Conservation (phyloP, 2,888 invertebrate species). For the Belgica antarctica region DNA sequence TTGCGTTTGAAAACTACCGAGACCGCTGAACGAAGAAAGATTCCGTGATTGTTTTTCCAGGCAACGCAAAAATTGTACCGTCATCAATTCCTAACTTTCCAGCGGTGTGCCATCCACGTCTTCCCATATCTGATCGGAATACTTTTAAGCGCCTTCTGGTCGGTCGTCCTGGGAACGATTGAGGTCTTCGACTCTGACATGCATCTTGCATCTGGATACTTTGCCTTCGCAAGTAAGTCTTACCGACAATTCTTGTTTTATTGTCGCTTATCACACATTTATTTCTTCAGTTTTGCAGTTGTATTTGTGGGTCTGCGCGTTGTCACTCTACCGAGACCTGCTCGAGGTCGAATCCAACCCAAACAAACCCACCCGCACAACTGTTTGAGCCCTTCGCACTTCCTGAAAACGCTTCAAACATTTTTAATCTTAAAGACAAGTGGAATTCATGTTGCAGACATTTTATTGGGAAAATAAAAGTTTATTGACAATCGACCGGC, state of each 20-base stretch:
- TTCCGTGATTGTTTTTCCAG: conserved; percentile 29
- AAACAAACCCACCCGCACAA: conserved; percentile 31
- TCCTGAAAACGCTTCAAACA: too few species aligned
- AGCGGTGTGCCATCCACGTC: conserved; percentile 21
- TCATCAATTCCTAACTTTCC: conserved; percentile 23
- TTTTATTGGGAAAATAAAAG: background rate
- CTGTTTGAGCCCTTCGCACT: too few species aligned
- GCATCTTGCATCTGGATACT: conserved; percentile 25
- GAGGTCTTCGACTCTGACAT: conserved; percentile 41
- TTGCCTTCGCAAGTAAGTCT: conserved; percentile 34
- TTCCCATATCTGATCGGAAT: conserved; percentile 37
- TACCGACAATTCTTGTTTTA: conserved; percentile 9
- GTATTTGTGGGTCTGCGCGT: conserved; percentile 40
- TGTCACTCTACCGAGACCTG: conserved; percentile 34
- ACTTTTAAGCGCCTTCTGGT: conserved; percentile 28
- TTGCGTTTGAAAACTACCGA: background rate
- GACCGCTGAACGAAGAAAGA: conserved; percentile 12
- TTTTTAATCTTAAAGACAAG: too few species aligned
- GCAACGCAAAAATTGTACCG: conserved; percentile 13
- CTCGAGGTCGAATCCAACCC: conserved; percentile 21
- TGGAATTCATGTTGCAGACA: too few species aligned
- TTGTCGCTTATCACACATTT: background rate
- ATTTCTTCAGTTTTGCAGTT: conserved; percentile 20
- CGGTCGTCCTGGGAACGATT: conserved; percentile 2
- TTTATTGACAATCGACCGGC: background rate